Evolutionary conservation across 2,888 invertebrate genomes (phyloP).

Genomic region (Tigriopus californicus): DNA sequence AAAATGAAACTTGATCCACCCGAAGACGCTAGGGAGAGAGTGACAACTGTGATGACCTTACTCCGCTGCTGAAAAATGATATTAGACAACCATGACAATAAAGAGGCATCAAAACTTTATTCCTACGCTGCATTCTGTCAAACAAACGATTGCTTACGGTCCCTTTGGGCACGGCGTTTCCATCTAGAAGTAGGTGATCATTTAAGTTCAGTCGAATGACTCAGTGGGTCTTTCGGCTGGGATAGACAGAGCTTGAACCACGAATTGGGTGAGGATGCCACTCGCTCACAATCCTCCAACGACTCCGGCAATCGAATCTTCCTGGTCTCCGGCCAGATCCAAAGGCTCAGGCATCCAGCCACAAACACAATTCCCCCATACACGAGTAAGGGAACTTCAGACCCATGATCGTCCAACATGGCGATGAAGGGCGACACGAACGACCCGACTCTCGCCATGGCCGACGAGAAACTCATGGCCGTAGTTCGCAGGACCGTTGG

Average conservation of each 20-base stretch:
- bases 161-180: too few species aligned
- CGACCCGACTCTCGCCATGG: background rate
- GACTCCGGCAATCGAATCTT: background rate
- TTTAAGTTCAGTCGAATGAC: too few species aligned
- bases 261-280: background rate
- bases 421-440: background rate
- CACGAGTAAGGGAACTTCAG: background rate
- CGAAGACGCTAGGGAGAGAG: too few species aligned
- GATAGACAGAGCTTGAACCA: background rate
- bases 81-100: too few species aligned
- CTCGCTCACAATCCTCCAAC: background rate
- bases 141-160: too few species aligned
- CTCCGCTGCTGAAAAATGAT: too few species aligned
- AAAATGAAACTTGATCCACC: too few species aligned
- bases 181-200: too few species aligned
- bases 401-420: background rate
- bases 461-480: background rate
- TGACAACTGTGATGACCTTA: too few species aligned
- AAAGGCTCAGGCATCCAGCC: background rate
- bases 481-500: slow-evolving; percentile 6
- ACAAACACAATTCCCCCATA: background rate
- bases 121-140: too few species aligned
- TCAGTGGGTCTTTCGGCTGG: too few species aligned
- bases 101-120: too few species aligned
- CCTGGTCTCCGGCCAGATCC: slow-evolving; percentile 4